A percentile compares a stretch with the other conserved stretches of the same genome.
Evolutionary conservation across 2,113 vertebrate genomes (phyloP).

Genomic region (Loxodonta africana): DNA sequence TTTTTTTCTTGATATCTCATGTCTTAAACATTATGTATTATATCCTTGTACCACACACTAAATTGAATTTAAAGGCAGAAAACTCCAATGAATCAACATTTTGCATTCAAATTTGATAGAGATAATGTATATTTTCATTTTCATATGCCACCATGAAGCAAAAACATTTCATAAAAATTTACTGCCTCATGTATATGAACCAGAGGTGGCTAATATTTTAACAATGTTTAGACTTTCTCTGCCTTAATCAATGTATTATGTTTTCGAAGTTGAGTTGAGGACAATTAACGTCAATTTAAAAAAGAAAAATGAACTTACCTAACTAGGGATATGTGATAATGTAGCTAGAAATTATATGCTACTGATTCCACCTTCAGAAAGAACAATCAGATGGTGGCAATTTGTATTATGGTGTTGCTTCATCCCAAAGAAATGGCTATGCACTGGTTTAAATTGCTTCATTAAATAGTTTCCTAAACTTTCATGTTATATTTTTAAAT

Average conservation of each 20-base stretch:
- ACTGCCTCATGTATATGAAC: not conserved
- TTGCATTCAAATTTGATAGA: constrained; percentile 51
- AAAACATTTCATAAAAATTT: constrained; percentile 40
- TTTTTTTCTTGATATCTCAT: not conserved
- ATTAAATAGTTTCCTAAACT: not conserved
- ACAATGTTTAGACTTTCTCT: not conserved
- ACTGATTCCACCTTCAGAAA: constrained; percentile 3
- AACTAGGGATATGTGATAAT: not conserved
- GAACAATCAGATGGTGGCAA: not conserved
- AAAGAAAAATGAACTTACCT: constrained; percentile 38
- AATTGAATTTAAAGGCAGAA: constrained; percentile 31
- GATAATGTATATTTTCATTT: constrained; percentile 59
- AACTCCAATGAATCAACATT: constrained; percentile 40
- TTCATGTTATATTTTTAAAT: constrained; percentile 32
- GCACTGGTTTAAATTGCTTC: not conserved
- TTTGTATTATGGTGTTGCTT: not conserved
- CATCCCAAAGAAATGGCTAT: not conserved
- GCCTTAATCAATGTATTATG: constrained; percentile 26
- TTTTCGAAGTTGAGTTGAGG: not conserved
- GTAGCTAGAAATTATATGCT: not conserved
- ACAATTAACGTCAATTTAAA: constrained; percentile 52
- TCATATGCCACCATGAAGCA: not conserved
- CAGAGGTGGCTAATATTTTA: constrained; percentile 3
- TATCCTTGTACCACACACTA: not conserved
- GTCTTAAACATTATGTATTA: constrained; percentile 36